Percentiles rank a stretch among this genome's conserved stretches.
Conservation (phyloP, 92 coral and sea anemone genomes). For the Porites lobata region DNA sequence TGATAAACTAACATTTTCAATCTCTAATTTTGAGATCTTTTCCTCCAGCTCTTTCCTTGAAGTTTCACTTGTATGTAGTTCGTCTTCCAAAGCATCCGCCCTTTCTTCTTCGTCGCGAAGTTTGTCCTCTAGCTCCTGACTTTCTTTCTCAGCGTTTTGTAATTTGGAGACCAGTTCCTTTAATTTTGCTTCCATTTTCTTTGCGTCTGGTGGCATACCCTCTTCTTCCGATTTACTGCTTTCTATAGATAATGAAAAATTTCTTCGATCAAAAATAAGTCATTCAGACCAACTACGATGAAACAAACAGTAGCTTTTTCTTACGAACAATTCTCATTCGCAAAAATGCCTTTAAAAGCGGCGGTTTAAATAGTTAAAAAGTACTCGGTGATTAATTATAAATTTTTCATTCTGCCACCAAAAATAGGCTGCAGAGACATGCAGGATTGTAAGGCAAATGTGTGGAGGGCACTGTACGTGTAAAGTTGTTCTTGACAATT, state of each 20-base stretch:
- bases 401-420: no score
- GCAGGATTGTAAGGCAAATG: no score
- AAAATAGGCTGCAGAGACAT: no score
- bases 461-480: no score
- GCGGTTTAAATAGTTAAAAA: no score
- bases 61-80: constrained; percentile 44
- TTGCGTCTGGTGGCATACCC: constrained; percentile 36
- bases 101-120: constrained; percentile 78
- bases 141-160: constrained; percentile 80
- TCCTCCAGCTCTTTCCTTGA: constrained; percentile 55
- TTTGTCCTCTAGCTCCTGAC: constrained; percentile 82
- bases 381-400: no score
- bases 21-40: constrained; percentile 68
- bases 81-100: constrained; percentile 65
- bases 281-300: no score
- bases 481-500: no score
- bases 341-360: no score
- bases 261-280: no score
- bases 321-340: no score
- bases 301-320: no score
- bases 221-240: constrained; percentile 42
- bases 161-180: constrained; percentile 73
- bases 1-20: constrained; percentile 70
- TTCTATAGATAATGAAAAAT: constrained; percentile 35
- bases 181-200: constrained; percentile 70